Base-by-base conservation (phyloP, 1,140 invertebrate genomes). In the Pygmarrhopalites habei region DNA sequence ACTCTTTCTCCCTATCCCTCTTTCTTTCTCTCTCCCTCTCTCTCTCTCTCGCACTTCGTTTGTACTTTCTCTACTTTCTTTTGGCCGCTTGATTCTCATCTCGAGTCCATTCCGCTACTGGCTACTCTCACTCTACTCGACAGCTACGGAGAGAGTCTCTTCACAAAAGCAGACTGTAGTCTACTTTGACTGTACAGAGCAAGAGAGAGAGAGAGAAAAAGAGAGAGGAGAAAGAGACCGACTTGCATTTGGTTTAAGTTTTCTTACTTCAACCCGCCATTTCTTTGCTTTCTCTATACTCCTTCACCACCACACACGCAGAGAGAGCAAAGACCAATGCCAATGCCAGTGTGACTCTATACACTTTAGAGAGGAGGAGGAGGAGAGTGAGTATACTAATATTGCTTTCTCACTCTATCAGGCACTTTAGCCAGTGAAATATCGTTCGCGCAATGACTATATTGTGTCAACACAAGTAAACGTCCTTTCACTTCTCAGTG, bases 351-450 rank as follows among this genome's bases (percentile, higher is more conserved):
- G 32, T 35, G 32, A 15, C n/a, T n/a, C 5, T 7, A 35, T 5
- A 35, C 32, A 35, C 15, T 35, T 35, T 35, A 15, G 32, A 35
- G 32, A 35, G 32, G 15, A 35, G 15, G 32, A 7, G 32, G 15
- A 35, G 32, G 32, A 15, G 15, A 35, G 15, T 15, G 5, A 35
- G 32, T 35, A 15, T n/a, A 19, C 44, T 46, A 46, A 46, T 46
- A 46, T 46, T 46, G 15, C 44, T 46, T 46, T 46, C 44, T 21
- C 44, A 46, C 44, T 46, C 44, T n/a, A 46, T n/a, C 44, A 46
- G 44, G n/a, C 44, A 46, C 44, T 14, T 14, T 46, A 46, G 10
- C 15, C 4, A 46, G 44, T 46, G 44, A 46, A 46, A 46, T 46
- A 46, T 46, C 15, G 44, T 46, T n/a, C 44, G 4, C 44, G 44